Percentiles rank a stretch among this genome's conserved stretches.
Evolutionary conservation across 92 coral and sea anemone genomes (phyloP).

Genomic region (Micromussa lordhowensis): DNA sequence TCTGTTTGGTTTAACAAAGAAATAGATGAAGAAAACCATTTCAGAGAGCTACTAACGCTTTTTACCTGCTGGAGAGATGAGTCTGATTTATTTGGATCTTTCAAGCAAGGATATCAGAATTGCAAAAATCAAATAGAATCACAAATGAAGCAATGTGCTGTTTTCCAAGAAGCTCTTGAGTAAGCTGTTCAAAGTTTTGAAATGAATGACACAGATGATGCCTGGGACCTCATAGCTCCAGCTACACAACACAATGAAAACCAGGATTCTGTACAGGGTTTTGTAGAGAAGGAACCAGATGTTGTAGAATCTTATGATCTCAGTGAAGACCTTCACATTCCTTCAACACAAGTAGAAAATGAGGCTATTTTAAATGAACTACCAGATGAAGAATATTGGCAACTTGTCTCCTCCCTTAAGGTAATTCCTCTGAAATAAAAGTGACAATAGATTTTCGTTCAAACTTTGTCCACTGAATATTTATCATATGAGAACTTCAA

Average conservation of each 20-base stretch:
- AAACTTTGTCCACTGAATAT: too few species aligned
- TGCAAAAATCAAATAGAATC: constrained; percentile 7
- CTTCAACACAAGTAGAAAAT: background rate
- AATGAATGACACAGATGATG: constrained; percentile 10
- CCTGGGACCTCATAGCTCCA: constrained; percentile 19
- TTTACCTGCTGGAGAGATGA: constrained; percentile 31
- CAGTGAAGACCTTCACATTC: constrained; percentile 17
- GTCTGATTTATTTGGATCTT: constrained; percentile 26
- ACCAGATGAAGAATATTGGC: constrained; percentile 44
- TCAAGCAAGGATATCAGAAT: constrained; percentile 13
- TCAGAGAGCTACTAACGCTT: constrained; percentile 23
- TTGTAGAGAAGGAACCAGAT: background rate
- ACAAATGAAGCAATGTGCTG: constrained; percentile 20
- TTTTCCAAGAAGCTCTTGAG: background rate
- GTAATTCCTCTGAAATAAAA: too few species aligned
- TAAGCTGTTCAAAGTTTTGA: background rate
- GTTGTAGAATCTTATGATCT: background rate
- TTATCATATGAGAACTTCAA: too few species aligned
- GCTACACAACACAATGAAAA: constrained; percentile 28
- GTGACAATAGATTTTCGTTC: too few species aligned
- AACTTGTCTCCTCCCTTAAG: constrained; percentile 36
- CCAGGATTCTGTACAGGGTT: constrained; percentile 8
- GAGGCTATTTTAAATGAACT: background rate
- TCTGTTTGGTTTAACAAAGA: constrained; percentile 65
- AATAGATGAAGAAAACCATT: constrained; percentile 22